A percentile compares a stretch with the other conserved stretches of the same genome.
These are phyloP conservation scores for Meriones unguiculatus DNA, from an alignment of 2,113 vertebrate species.

Conservation along the genomic window DNA sequence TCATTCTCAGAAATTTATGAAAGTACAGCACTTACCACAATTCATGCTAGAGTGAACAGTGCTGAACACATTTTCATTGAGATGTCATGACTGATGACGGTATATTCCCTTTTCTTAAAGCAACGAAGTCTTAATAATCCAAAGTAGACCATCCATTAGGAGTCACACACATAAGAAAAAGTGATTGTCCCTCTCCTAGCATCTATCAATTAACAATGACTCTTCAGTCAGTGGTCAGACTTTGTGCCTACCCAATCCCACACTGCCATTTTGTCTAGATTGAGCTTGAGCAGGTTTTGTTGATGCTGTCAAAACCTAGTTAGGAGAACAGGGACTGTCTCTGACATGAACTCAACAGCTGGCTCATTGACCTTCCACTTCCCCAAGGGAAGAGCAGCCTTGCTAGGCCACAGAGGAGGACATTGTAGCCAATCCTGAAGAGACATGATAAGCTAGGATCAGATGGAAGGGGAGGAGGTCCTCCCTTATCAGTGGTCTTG, in stretches of 20 bases:
- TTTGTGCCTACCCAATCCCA: neutral
- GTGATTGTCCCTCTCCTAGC: neutral
- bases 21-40: neutral
- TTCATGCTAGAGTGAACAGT: neutral
- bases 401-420: too few relatives aligned
- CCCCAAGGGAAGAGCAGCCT: too few relatives aligned
- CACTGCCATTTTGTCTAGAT: neutral
- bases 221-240: neutral
- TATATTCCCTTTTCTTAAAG: neutral
- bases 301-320: too few relatives aligned
- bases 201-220: neutral
- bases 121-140: neutral
- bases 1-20: neutral
- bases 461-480: too few relatives aligned
- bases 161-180: neutral
- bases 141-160: neutral
- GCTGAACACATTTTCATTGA: neutral
- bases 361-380: too few relatives aligned
- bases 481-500: too few relatives aligned
- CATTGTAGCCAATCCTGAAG: too few relatives aligned
- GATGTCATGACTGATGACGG: neutral
- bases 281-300: neutral
- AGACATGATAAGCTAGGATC: too few relatives aligned
- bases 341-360: too few relatives aligned
- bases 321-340: too few relatives aligned